These are phyloP conservation scores for Phalacrocorax brasilianus DNA, from an alignment of 2,113 vertebrate species.

Conservation along the genomic window DNA sequence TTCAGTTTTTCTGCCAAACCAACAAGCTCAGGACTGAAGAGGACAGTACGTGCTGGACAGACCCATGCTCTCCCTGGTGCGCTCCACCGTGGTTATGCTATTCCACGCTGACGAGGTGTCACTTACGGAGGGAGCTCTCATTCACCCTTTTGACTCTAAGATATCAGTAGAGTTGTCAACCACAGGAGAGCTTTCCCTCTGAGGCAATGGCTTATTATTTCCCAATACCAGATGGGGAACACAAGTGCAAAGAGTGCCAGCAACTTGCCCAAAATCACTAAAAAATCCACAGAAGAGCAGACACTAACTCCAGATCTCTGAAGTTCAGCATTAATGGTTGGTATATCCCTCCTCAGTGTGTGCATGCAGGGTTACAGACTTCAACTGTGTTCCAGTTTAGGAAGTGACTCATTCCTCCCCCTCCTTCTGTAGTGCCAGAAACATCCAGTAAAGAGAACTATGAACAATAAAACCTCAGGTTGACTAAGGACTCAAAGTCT, in stretches of 20 bases:
- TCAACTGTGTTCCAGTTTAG: background rate
- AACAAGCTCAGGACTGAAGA: background rate
- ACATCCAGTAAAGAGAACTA: background rate
- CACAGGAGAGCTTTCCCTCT: background rate
- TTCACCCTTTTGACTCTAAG: background rate
- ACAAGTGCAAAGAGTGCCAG: background rate
- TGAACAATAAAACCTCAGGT: background rate
- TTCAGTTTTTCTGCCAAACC: background rate
- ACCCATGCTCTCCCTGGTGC: accelerated
- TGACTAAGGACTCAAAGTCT: background rate
- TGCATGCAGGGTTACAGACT: background rate
- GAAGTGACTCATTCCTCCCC: background rate
- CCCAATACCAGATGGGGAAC: background rate
- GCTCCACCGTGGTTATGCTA: background rate
- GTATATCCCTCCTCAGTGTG: background rate
- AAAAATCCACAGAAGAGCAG: background rate
- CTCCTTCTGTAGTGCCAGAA: background rate
- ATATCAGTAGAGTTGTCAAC: background rate
- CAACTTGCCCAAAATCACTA: background rate
- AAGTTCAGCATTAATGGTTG: background rate
- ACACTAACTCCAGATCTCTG: background rate
- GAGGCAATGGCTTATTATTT: background rate
- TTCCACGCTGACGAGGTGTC: background rate
- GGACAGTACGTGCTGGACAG: accelerated
- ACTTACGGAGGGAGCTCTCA: background rate